Percentiles rank a stretch among this genome's conserved stretches.
phyloP scores from a whole-genome alignment of 2,797 vertebrate species.

The Ceryle rudis region DNA sequence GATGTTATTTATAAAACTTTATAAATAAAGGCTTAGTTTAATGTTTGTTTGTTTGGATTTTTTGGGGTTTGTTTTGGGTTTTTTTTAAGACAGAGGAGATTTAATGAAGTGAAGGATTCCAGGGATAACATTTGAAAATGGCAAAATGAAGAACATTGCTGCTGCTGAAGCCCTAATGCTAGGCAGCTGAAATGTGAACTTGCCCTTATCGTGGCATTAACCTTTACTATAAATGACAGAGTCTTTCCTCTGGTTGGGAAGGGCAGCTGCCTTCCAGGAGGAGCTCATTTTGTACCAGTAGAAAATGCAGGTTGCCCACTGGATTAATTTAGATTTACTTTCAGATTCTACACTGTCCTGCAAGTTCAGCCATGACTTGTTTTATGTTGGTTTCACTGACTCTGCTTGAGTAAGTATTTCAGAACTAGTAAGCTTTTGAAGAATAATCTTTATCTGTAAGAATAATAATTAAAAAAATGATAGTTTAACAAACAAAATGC shows the following conservation, averaged over 20 bases:
- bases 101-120: conserved; percentile 11
- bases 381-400: not conserved
- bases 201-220: not conserved
- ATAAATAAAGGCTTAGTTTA: not conserved
- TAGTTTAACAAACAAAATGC: not conserved
- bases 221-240: conserved; percentile 34
- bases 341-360: not conserved
- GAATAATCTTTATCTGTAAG: not conserved
- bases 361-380: not conserved
- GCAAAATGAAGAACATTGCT: conserved; percentile 25
- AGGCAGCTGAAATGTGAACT: not conserved
- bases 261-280: not conserved
- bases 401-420: not conserved
- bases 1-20: not conserved
- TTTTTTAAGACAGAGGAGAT: not conserved
- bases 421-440: not conserved
- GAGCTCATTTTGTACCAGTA: not conserved
- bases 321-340: not conserved
- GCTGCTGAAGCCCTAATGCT: not conserved
- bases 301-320: not conserved
- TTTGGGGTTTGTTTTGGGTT: not conserved
- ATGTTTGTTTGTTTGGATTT: not conserved
- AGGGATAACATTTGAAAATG: not conserved
- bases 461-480: not conserved
- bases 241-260: not conserved